phyloP scores from a whole-genome alignment of 2,113 vertebrate species.

The Macroglossus sobrinus region DNA sequence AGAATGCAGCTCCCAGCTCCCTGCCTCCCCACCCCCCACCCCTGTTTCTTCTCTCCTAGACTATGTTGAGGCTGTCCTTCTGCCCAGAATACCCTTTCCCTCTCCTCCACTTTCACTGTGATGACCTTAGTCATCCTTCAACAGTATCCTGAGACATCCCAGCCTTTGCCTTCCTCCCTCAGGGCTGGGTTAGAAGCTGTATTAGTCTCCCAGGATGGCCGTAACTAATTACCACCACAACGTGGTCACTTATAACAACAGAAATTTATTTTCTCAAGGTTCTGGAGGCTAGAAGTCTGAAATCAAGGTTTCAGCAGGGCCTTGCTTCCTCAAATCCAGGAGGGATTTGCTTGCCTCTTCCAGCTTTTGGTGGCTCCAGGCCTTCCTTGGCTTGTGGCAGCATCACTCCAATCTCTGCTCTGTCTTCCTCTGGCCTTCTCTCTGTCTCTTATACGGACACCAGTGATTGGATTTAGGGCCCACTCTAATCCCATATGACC shows the following conservation, averaged over 20 bases:
- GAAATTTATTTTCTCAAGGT: background rate
- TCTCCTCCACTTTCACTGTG: background rate
- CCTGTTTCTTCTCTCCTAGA: background rate
- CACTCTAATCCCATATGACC: background rate
- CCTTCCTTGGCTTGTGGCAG: background rate
- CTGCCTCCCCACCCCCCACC: background rate
- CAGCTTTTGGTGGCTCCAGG: background rate
- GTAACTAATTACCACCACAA: background rate
- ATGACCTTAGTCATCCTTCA: background rate
- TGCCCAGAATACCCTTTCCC: background rate
- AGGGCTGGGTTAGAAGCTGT: background rate
- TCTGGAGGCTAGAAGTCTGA: background rate
- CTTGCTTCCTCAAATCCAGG: background rate
- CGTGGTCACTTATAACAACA: background rate
- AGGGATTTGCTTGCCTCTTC: background rate
- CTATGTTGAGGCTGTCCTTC: background rate
- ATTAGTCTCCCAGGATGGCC: background rate
- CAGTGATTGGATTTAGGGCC: background rate
- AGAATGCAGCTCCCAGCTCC: background rate
- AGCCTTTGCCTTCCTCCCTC: too few relatives aligned
- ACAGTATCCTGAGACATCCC: background rate
- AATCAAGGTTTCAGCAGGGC: too few relatives aligned
- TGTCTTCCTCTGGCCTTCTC: fast-evolving
- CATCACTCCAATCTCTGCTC: background rate
- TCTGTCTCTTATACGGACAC: background rate